Evolutionary conservation across 2,797 vertebrate species (phyloP).

Genomic region (Pterois miles): DNA sequence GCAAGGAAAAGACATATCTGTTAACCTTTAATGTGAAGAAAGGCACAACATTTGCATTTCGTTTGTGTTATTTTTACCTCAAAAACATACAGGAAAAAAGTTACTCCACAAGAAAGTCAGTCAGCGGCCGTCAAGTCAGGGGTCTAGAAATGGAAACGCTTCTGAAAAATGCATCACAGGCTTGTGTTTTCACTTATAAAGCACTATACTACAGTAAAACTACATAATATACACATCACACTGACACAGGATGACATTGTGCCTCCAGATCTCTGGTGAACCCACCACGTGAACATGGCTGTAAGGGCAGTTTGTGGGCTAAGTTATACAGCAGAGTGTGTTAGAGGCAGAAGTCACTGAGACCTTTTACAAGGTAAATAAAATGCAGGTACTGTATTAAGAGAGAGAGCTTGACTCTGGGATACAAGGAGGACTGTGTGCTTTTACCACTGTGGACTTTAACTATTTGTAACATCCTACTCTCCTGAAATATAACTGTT

Average conservation of each 20-base stretch:
- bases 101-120: background rate
- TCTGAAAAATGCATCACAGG: background rate
- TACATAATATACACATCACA: background rate
- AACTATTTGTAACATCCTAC: background rate
- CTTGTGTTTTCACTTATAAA: background rate
- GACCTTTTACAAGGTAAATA: constrained; percentile 53
- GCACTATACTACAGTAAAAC: background rate
- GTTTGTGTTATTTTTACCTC: background rate
- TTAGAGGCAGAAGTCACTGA: background rate
- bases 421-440: constrained; percentile 52
- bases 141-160: background rate
- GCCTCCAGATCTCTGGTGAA: background rate
- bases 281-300: background rate
- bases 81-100: background rate
- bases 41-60: background rate
- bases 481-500: background rate
- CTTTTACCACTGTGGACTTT: background rate
- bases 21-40: no score
- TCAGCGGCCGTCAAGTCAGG: background rate
- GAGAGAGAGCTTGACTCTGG: background rate
- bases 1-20: background rate
- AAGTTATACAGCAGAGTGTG: background rate
- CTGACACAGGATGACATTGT: background rate
- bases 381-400: constrained; percentile 40
- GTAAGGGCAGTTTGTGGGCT: background rate